Base-by-base conservation (phyloP, 2,888 invertebrate species). In the Myopa testacea region DNA sequence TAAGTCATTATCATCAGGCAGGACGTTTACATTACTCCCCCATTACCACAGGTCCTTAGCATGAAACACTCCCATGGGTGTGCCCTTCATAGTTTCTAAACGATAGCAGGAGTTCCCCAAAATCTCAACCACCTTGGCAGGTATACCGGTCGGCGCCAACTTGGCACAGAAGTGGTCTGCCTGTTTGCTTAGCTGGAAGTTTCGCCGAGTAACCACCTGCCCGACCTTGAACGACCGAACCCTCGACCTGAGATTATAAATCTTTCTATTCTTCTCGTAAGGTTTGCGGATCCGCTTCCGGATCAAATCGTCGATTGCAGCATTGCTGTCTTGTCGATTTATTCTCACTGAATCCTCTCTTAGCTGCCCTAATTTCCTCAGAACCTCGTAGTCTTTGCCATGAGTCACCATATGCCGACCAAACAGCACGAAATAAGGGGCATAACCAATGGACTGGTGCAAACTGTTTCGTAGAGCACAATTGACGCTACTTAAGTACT, bases 401-500 rank as follows among this genome's bases (percentile, higher is more conserved):
- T 52, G 14, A 26, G 26, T 26, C 26, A 26, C 26, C 26, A 26
- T 26, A 26, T 26, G 26, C 26, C 26, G 26, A 26, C 26, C 73
- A 34, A 63, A 62, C 4, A 75, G 55, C 0, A 38, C 55, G 12
- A 26, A 52, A 52, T 75, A 73, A 34, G 73, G 73, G 19, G 73
- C 14, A 5, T n/a, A 7, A 4, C 75, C 65, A n/a, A 55, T 55
- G 4, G 68, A 16, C 19, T 75, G 75, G 19, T 75, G 67, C 3
- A 75, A 16, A 16, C 67, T 75, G 16, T 75, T 68, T 45, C 58
- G 16, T 52, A 68, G 26, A 5, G 75, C 19, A 14, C 75, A 38
- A 19, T 75, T 75, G 16, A 75, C 55, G 6, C 55, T 55, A 14
- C 75, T 68, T n/a, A 67, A 4, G 7, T 65, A 37, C 16, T 10